Evolutionary conservation across 2,888 invertebrate species (phyloP).

Genomic region (Xestia ashworthii): DNA sequence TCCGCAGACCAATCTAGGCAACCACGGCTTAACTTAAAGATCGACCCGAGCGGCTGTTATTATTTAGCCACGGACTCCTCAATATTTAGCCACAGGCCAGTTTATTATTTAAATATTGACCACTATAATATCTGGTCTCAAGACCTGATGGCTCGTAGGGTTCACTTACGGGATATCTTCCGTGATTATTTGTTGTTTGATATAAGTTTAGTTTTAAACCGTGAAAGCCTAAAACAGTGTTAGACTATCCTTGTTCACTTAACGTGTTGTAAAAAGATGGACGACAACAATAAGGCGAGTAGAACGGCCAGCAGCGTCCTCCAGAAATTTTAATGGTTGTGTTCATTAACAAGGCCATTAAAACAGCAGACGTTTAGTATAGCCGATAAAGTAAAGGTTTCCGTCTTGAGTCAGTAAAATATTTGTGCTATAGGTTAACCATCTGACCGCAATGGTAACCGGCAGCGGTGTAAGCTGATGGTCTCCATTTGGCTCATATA

Average conservation of each 20-base stretch:
- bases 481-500: slow-evolving; percentile 30
- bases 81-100: too few relatives aligned
- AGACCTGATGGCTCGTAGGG: background rate
- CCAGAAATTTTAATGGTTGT: slow-evolving; percentile 36
- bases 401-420: slow-evolving; percentile 25
- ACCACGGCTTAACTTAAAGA: too few relatives aligned
- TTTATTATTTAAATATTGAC: background rate
- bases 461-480: slow-evolving; percentile 14
- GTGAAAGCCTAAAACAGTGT: too few relatives aligned
- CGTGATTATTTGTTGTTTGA: too few relatives aligned
- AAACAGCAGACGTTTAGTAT: slow-evolving; percentile 33
- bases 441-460: slow-evolving; percentile 40
- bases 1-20: too few relatives aligned
- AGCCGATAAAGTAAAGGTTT: slow-evolving; percentile 33
- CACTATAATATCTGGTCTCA: background rate
- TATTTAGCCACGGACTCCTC: too few relatives aligned
- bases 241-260: background rate
- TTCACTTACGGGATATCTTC: too few relatives aligned
- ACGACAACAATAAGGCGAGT: slow-evolving; percentile 2
- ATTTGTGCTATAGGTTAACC: slow-evolving; percentile 19
- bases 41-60: too few relatives aligned
- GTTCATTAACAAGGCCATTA: slow-evolving; percentile 40
- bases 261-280: slow-evolving; percentile 3
- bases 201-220: too few relatives aligned
- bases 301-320: background rate